phyloP scores from a whole-genome alignment of 92 coral and sea anemone genomes.

The Palythoa grandiflora region DNA sequence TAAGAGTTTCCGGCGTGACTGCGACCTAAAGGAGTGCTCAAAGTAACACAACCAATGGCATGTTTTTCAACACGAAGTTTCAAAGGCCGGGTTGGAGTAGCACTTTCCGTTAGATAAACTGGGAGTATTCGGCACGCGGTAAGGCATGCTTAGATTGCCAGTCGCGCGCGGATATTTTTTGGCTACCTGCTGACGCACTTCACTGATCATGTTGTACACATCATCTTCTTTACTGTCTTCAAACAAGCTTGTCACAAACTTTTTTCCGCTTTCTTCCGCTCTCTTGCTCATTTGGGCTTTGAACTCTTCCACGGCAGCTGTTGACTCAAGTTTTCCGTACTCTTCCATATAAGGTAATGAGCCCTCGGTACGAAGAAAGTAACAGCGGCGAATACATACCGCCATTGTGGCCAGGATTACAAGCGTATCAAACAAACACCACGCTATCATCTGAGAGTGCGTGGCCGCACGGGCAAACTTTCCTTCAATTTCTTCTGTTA shows the following conservation, averaged over 20 bases:
- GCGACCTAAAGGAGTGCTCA: too few species aligned
- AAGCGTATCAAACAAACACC: constrained; percentile 56
- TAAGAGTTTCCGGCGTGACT: too few species aligned
- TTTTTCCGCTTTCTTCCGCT: constrained; percentile 54
- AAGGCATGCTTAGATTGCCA: constrained; percentile 69
- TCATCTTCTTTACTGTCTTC: constrained; percentile 1
- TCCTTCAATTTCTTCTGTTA: constrained; percentile 37
- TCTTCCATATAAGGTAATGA: constrained; percentile 52
- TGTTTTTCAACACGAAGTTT: background rate
- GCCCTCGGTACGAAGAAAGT: constrained; percentile 60
- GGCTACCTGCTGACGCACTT: constrained; percentile 16
- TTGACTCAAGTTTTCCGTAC: constrained; percentile 58
- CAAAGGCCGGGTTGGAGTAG: background rate
- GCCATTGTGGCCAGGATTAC: constrained; percentile 51
- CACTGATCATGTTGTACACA: constrained; percentile 6
- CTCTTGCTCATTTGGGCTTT: constrained; percentile 38
- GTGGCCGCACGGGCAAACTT: constrained; percentile 45
- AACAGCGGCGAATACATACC: constrained; percentile 63
- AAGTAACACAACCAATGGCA: background rate
- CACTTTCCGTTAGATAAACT: background rate
- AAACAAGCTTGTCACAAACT: constrained; percentile 20
- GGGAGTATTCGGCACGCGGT: constrained; percentile 24
- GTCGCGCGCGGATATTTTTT: constrained; percentile 60
- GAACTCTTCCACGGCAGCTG: constrained; percentile 61
- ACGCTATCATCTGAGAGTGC: constrained; percentile 62